Conservation (phyloP, 2,797 vertebrate genomes). For the Sorex maritimensis region DNA sequence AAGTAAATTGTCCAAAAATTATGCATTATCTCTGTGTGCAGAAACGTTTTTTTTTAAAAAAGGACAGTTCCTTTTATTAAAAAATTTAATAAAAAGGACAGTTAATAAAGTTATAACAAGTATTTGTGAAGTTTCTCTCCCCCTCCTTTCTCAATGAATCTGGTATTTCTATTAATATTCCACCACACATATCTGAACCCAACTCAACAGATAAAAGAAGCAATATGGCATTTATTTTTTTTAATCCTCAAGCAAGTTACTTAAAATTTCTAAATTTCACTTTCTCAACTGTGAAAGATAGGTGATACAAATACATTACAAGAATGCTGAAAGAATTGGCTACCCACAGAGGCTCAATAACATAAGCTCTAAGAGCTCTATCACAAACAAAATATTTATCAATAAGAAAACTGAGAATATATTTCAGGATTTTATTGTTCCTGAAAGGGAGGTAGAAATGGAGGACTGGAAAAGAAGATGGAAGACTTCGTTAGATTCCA, state of each 20-base stretch:
- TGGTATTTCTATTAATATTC: no score
- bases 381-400: slow-evolving; percentile 53
- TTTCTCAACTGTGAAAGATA: slow-evolving; percentile 46
- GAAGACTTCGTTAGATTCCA: slow-evolving; percentile 17
- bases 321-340: slow-evolving; percentile 35
- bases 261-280: slow-evolving; percentile 50
- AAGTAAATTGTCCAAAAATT: no score
- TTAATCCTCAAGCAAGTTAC: slow-evolving; percentile 41
- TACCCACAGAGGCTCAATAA: slow-evolving; percentile 1
- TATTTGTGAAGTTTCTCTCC: slow-evolving; percentile 50
- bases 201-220: slow-evolving; percentile 47
- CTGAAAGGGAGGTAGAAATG: neutral
- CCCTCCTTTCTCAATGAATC: neutral
- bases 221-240: neutral
- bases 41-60: neutral
- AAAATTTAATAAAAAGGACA: slow-evolving; percentile 52
- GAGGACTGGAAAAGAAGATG: no score
- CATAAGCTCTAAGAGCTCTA: neutral
- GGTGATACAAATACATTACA: neutral
- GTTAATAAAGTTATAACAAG: slow-evolving; percentile 46
- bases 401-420: slow-evolving; percentile 25
- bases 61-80: slow-evolving; percentile 15
- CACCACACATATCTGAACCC: neutral
- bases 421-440: slow-evolving; percentile 21
- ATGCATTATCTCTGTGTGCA: neutral